Base-by-base conservation (phyloP, 1,140 invertebrate species). In the Monomorium pharaonis region DNA sequence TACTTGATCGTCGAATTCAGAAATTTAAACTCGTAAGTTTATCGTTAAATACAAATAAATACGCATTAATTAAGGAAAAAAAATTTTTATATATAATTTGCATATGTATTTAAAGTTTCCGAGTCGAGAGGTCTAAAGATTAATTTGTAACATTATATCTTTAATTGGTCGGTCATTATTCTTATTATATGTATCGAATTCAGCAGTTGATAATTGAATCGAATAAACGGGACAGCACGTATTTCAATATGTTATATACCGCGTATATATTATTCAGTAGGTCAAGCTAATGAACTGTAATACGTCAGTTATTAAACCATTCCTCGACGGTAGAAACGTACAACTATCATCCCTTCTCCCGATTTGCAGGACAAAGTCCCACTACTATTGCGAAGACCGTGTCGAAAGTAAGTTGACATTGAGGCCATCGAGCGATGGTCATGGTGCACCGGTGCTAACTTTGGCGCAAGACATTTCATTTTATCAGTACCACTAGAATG, bases 391-490 rank as follows among this genome's bases (percentile, higher is more conserved):
- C 4, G 18, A 24, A 37, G 60, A 18, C 3, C 12, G 10, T 12
- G 24, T 67, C 18, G 51, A 30, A 18, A 72, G 54, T 44, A 81
- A 81, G 6, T 12, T 56, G 65, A 72, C 78, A 81, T 83, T 83
- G 78, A 74, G 47, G 47, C 2, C 14, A 83, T 72, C 51, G 78
- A 81, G 78, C 51, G 51, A 72, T n/a, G 2, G 14, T 44, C n/a
- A n/a, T n/a, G n/a, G 18, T 58, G n/a, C n/a, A 24, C 21, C 2
- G n/a, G 14, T 44, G 16, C 18, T 3, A 58, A 16, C 18, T 60
- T 83, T 42, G 18, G 18, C 27, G 54, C 37, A 21, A 37, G 10
- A 27, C 21, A 14, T 4, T 58, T 83, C 3, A 24, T 74, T 83
- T 44, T 70, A 42, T 60, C 37, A 44, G 10, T 7, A 18, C 12